Percentiles rank a stretch among this genome's conserved stretches.
These are phyloP conservation scores for Octopus bimaculoides DNA, from an alignment of 1,140 invertebrate species.

Conservation along the genomic window DNA sequence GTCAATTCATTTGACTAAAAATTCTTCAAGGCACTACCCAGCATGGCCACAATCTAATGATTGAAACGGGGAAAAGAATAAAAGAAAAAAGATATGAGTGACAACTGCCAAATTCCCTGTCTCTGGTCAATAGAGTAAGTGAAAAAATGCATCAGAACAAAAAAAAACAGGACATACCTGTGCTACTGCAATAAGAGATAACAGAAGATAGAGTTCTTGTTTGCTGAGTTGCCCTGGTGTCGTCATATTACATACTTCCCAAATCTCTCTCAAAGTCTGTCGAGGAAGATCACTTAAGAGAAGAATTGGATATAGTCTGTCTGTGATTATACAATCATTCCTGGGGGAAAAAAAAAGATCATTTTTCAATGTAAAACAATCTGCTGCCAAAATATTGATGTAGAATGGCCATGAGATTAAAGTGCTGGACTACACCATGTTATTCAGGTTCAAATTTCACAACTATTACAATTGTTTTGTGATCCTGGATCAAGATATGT, in stretches of 20 bases:
- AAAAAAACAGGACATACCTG: slow-evolving; percentile 55
- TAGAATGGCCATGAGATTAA: too few relatives aligned
- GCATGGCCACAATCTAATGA: neutral
- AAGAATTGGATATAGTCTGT: slow-evolving; percentile 65
- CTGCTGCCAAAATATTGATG: too few relatives aligned
- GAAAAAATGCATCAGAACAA: too few relatives aligned
- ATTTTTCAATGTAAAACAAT: too few relatives aligned
- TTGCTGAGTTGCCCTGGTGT: slow-evolving; percentile 65
- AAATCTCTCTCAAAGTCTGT: slow-evolving; percentile 65
- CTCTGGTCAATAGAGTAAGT: too few relatives aligned
- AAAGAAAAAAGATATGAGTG: neutral
- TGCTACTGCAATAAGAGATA: slow-evolving; percentile 66
- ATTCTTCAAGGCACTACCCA: too few relatives aligned
- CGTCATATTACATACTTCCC: slow-evolving; percentile 65
- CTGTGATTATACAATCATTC: slow-evolving; percentile 62
- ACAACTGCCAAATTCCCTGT: too few relatives aligned
- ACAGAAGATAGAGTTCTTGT: slow-evolving; percentile 64
- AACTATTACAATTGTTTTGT: too few relatives aligned
- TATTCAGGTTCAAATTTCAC: too few relatives aligned
- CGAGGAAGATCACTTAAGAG: slow-evolving; percentile 64
- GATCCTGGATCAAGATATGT: too few relatives aligned
- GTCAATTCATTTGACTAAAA: too few relatives aligned
- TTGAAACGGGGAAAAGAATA: neutral
- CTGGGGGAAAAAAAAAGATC: slow-evolving; percentile 22
- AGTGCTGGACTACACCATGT: too few relatives aligned